Base-by-base conservation (phyloP, 2,888 invertebrate species). In the Andrena marginata region DNA sequence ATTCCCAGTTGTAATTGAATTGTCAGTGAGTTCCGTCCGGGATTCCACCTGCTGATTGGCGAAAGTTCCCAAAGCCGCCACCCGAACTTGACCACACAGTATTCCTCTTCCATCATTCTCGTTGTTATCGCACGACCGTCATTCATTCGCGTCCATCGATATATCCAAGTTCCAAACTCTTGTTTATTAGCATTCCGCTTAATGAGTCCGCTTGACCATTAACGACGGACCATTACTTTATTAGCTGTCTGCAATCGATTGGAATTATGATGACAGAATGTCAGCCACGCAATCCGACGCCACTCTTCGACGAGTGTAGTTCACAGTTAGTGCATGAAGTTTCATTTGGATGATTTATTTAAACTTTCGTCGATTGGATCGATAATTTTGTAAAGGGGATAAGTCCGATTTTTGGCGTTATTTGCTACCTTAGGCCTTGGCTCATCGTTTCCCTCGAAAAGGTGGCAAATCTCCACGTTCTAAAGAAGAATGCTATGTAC, bases 1-100 rank as follows among this genome's bases (percentile, higher is more conserved):
- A 91, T 92, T 91, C 90, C 89, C 87, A 89, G 89, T 89, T 91
- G 91, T 93, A 93, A 93, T 93, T 93, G 92, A 92, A 92, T 92
- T 93, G 91, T 91, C 91, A 90, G 87, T 82, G 89, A 85, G 89
- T 89, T 89, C 82, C 83, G 80, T 73, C 77, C 81, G 84, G 87
- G 85, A 89, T 89, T 89, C 85, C 87, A 82, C 84, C 87, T 85
- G 87, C 89, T 89, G 89, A 89, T 89, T 89, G 89, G 86, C 82
- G 85, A 89, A 89, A 86, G 87, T 89, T 89, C 85, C 74, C 67
- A 85, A 89, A 89, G 89, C 89, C 81, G 85, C 89, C 87, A 81
- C 73, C 85, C 78, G 80, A 85, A 87, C 89, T 85, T 80, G 85
- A 85, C 80, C 86, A 81, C 81, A 76, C 54, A 59, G 64, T 64